Evolutionary conservation across 2,888 invertebrate genomes (phyloP), one percentile per base, ranked within the genome.

Genomic region (Spodoptera littoralis): DNA sequence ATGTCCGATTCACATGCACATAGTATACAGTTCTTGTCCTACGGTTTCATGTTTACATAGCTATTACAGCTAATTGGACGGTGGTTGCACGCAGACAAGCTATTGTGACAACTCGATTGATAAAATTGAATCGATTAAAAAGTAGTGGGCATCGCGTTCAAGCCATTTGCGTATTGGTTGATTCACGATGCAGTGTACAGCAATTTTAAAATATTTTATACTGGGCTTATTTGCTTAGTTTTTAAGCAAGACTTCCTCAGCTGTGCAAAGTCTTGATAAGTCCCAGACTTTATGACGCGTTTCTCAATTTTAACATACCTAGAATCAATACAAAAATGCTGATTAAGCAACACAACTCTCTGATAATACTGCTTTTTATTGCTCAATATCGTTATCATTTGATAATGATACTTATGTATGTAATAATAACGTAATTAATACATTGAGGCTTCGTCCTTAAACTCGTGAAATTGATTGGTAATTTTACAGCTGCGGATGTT

Each of bases 331-430:
- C 36, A 36, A 36, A 9, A 36, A 36, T 36, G 36, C 9, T 53
- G 68, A 68, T 71, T 36, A 67, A 55, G 59, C 63, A 57, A 8
- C 53, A 57, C 57, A 53, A 62, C 41, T 57, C 27, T 42, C 9
- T 42, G 43, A 53, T 47, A 36, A 36, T 47, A 66, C 18, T 18
- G 9, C 1, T 22, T 54, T 53, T 58, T 24, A 63, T 55, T 8
- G 57, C 43, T 61, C 46, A 46, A 55, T 59, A 62, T 50, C 36
- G 44, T 12, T 54, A 66, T 54, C 53, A 13, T 57, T 36, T 56
- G 49, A 68, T 64, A 56, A 59, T 13, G 24, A 36, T 47, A 48
- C 47, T 50, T 45, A 54, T 50, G 36, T 36, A 36, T 9, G 36
- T 36, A 36, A 36, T 9, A 36, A 36, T 36, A 36, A 36, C 9